phyloP scores from a whole-genome alignment of 2,113 vertebrate genomes.

The Lathamus discolor region DNA sequence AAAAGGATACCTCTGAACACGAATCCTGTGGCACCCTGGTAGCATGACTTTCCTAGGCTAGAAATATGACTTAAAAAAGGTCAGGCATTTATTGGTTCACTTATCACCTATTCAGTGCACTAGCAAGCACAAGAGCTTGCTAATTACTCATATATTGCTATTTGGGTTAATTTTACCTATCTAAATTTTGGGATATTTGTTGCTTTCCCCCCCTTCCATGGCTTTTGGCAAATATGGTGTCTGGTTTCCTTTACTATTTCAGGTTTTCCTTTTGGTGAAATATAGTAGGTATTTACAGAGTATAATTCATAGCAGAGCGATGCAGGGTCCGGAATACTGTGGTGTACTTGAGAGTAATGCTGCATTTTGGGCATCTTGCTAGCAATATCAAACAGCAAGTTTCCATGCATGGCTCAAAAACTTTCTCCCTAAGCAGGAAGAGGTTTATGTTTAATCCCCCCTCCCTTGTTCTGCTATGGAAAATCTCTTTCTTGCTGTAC shows the following conservation, averaged over 20 bases:
- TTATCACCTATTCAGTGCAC: background rate
- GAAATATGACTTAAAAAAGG: conserved; percentile 30
- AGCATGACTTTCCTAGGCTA: conserved; percentile 27
- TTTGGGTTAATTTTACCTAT: background rate
- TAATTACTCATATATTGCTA: conserved; percentile 7
- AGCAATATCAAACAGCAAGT: background rate
- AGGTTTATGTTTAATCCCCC: background rate
- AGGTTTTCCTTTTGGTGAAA: conserved; percentile 15
- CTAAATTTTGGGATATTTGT: background rate
- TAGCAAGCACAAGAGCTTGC: background rate
- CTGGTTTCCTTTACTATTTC: background rate
- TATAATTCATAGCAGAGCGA: conserved; percentile 27
- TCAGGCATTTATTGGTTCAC: background rate
- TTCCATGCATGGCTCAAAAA: background rate
- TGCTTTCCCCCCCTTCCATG: background rate
- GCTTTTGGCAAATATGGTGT: background rate
- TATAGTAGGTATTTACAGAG: conserved; percentile 18
- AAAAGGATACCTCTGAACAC: conserved; percentile 58
- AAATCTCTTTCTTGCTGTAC: background rate
- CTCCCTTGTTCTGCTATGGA: background rate
- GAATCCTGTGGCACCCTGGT: conserved; percentile 30
- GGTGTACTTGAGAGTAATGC: background rate
- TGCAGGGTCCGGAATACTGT: background rate
- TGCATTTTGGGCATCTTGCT: background rate
- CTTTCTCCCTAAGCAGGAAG: background rate